Base-by-base conservation (phyloP, 2,888 invertebrate species). In the Apotomis capreana region DNA sequence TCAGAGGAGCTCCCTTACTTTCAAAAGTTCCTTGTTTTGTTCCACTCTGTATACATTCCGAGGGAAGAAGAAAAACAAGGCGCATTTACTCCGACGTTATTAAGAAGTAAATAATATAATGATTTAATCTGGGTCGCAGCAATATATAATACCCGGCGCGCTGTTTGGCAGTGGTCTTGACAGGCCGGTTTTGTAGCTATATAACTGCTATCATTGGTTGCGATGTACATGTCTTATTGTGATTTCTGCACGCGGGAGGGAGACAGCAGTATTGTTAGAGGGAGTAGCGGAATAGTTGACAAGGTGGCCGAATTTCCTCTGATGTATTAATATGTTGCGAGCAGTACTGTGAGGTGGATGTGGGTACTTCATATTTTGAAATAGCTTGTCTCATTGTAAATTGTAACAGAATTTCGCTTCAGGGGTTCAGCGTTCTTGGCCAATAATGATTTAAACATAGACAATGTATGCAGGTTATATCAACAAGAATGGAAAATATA, bases 91-190 rank as follows among this genome's bases (percentile, higher is more conserved):
- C 76, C 76, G 77, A 79, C 79, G 81, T 81, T 83, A 84, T 81
- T 81, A 82, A 78, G 78, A 79, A 83, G 80, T 83, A 83, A 82
- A 82, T 84, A 83, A 83, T 83, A 78, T 81, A 81, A 81, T 80
- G 77, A 72, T 82, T 81, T 80, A 78, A 79, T 81, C 73, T 77
- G 74, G 79, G 80, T 78, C 79, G 78, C 76, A 69, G 79, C 68
- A 68, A 68, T 72, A 68, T 72, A 80, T 83, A 83, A 83, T 81
- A 82, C 81, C 79, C 81, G 57, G 62, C 57, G 52, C 57, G 71
- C 68, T 72, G 68, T 85, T 83, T 80, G 81, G 82, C 81, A 78
- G 75, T 79, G 79, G 76, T 80, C 78, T 75, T 81, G 81, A 80
- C 80, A 78, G 79, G 68, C 72, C 76, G 78, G 68, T 79, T 82